These are phyloP conservation scores for Lathamus discolor DNA, from an alignment of 2,113 vertebrate species.

Conservation along the genomic window DNA sequence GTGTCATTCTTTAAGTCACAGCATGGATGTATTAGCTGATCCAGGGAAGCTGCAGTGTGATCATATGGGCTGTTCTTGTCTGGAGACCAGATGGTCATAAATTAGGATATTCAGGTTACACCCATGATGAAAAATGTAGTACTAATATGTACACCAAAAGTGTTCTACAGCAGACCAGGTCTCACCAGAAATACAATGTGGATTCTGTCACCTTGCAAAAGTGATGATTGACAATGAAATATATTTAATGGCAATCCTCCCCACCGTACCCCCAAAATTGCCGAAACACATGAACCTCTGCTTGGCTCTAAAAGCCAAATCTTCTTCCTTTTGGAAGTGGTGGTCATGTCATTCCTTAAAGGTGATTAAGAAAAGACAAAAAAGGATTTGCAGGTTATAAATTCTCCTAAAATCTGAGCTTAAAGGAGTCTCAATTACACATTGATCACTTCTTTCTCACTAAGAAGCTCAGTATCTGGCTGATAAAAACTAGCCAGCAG, in stretches of 20 bases:
- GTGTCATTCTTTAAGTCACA: neutral
- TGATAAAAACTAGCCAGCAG: neutral
- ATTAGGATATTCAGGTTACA: slow-evolving; percentile 59
- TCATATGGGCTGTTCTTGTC: slow-evolving; percentile 27
- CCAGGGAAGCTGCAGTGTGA: slow-evolving; percentile 18
- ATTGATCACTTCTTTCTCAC: neutral
- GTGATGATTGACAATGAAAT: neutral
- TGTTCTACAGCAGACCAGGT: neutral
- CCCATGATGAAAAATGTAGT: slow-evolving; percentile 46
- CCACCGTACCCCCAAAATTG: neutral
- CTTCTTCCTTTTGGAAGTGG: neutral
- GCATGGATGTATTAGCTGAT: neutral
- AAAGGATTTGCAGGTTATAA: neutral
- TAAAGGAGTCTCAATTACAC: neutral
- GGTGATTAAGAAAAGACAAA: neutral
- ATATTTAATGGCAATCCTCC: neutral
- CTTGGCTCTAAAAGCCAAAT: neutral
- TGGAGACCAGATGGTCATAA: slow-evolving; percentile 66
- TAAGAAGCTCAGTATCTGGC: neutral
- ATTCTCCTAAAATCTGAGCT: neutral
- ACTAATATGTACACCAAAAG: slow-evolving; percentile 11
- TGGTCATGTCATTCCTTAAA: neutral
- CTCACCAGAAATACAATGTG: slow-evolving; percentile 35
- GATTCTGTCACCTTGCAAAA: neutral
- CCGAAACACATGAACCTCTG: neutral